phyloP scores from a whole-genome alignment of 2,113 vertebrate species.

The Melanostigma gelatinosum region DNA sequence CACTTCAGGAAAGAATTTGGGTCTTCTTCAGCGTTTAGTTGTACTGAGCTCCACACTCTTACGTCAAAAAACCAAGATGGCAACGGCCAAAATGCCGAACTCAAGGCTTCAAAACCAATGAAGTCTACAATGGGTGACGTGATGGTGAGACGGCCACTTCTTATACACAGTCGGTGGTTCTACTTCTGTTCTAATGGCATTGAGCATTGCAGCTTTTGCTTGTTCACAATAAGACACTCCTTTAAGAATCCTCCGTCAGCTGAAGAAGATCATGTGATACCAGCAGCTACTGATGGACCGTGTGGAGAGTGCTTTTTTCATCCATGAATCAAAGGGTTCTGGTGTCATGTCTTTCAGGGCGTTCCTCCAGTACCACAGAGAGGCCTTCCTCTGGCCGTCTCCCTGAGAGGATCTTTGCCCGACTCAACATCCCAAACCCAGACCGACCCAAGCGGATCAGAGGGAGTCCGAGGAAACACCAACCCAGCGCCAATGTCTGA shows the following conservation, averaged over 20 bases:
- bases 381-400: conserved; percentile 44
- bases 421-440: conserved; percentile 39
- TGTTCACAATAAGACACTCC: not conserved
- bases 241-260: no score
- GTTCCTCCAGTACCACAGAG: conserved; percentile 77
- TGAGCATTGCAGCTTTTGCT: not conserved
- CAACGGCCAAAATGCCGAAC: no score
- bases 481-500: not conserved
- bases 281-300: not conserved
- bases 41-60: no score
- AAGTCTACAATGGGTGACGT: no score
- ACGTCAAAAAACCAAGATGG: no score
- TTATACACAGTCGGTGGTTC: not conserved
- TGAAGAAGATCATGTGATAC: not conserved
- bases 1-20: no score
- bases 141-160: no score
- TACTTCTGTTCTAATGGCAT: not conserved
- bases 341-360: conserved; percentile 15
- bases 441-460: not conserved
- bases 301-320: not conserved
- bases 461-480: conserved; percentile 16
- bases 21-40: no score
- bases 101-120: no score
- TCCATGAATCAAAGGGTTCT: not conserved
- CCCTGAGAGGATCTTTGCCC: conserved; percentile 45